Conservation (phyloP, 2,888 invertebrate species). For the Boloria euphrosyne region DNA sequence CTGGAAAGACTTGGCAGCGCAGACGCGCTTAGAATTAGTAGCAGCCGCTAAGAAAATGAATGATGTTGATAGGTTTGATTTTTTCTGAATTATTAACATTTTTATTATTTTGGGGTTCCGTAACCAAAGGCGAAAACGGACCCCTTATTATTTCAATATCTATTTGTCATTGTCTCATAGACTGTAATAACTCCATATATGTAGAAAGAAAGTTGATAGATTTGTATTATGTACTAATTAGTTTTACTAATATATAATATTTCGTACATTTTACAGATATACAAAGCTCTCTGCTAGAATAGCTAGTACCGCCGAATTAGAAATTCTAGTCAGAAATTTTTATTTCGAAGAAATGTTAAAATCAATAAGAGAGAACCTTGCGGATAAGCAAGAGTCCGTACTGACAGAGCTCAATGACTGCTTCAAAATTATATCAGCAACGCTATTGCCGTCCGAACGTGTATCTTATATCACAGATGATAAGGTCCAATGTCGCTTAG, state of each 20-base stretch:
- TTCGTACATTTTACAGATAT: constrained; percentile 75
- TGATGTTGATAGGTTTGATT: constrained; percentile 86
- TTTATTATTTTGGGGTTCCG: background rate
- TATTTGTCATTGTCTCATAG: too few species aligned
- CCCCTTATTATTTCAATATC: too few species aligned
- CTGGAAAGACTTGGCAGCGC: constrained; percentile 92
- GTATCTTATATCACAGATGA: constrained; percentile 73
- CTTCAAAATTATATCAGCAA: constrained; percentile 80
- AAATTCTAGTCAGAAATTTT: constrained; percentile 87
- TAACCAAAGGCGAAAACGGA: too few species aligned
- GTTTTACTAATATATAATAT: too few species aligned
- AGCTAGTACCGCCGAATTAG: constrained; percentile 88
- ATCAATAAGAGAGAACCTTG: constrained; percentile 79
- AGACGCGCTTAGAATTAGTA: constrained; percentile 91
- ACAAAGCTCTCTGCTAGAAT: constrained; percentile 90
- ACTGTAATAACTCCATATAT: too few species aligned
- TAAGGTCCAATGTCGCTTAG: constrained; percentile 68
- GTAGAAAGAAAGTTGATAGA: too few species aligned
- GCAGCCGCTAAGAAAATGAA: constrained; percentile 91
- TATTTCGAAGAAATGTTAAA: constrained; percentile 93
- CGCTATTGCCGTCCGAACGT: constrained; percentile 80
- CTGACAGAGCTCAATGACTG: constrained; percentile 81
- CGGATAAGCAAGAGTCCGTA: constrained; percentile 70
- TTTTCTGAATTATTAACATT: background rate
- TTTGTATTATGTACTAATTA: too few species aligned